phyloP scores from a whole-genome alignment of 1,140 invertebrate genomes.

The Anoplophora glabripennis region DNA sequence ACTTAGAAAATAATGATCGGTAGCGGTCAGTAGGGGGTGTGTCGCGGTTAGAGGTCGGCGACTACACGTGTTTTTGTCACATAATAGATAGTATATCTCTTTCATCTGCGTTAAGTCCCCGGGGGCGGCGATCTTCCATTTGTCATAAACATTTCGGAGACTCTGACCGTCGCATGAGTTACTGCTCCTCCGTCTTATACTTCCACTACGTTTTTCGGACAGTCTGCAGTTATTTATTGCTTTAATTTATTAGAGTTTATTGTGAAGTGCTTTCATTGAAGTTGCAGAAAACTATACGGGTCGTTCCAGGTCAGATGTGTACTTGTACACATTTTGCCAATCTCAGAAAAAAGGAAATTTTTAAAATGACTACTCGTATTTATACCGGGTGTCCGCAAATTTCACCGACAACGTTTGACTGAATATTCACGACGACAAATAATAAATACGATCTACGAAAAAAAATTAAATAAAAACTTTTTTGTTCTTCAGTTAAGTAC shows the following conservation, averaged over 20 bases:
- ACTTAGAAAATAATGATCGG: slow-evolving; percentile 7
- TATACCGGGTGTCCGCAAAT: too few relatives aligned
- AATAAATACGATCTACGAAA: too few relatives aligned
- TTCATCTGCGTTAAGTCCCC: slow-evolving; percentile 12
- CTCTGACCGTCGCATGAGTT: slow-evolving; percentile 12
- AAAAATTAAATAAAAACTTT: too few relatives aligned
- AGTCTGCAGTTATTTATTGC: slow-evolving; percentile 3
- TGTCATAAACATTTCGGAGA: slow-evolving; percentile 31
- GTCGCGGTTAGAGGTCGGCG: slow-evolving; percentile 22
- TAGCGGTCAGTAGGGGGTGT: slow-evolving; percentile 21
- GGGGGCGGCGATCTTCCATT: slow-evolving; percentile 29
- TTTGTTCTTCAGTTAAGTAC: too few relatives aligned
- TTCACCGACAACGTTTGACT: too few relatives aligned
- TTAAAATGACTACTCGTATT: too few relatives aligned
- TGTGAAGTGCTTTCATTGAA: too few relatives aligned
- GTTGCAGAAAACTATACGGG: too few relatives aligned
- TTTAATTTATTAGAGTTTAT: slow-evolving; percentile 6
- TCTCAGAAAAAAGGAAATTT: too few relatives aligned
- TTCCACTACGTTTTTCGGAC: slow-evolving; percentile 7
- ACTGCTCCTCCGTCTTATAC: slow-evolving; percentile 2
- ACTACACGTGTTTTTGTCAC: slow-evolving; percentile 40
- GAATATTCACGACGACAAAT: too few relatives aligned
- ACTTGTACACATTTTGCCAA: too few relatives aligned
- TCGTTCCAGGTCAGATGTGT: too few relatives aligned
- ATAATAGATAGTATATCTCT: slow-evolving; percentile 40